These are phyloP conservation scores for Aphelenchoides avenae DNA, from an alignment of 1,140 invertebrate species.

Conservation along the genomic window DNA sequence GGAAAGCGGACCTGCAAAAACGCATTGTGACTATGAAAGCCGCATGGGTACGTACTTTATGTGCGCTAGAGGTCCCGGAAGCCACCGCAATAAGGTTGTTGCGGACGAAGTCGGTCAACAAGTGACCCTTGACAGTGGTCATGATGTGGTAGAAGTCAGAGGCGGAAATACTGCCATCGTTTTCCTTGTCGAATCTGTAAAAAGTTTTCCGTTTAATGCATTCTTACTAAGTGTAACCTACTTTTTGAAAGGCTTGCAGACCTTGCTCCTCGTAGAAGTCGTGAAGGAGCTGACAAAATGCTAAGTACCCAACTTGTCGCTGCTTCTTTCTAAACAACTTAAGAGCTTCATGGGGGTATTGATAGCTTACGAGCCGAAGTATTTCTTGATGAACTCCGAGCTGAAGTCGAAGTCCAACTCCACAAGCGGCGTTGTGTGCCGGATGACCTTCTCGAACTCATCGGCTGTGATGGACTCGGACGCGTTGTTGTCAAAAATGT, in stretches of 20 bases:
- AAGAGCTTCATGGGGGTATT: conserved; percentile 4
- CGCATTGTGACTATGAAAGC: conserved; percentile 3
- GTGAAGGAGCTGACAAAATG: conserved; percentile 96
- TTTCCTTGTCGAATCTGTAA: conserved; percentile 60
- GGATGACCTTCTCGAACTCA: conserved; percentile 69
- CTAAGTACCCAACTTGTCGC: conserved; percentile 80
- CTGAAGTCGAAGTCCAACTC: conserved; percentile 93
- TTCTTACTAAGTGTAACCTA: too few species aligned
- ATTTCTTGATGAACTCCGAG: conserved; percentile 86
- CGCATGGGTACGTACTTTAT: conserved; percentile 45
- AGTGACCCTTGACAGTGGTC: conserved; percentile 85
- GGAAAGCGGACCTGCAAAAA: conserved; percentile 78
- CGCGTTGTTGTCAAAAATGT: conserved; percentile 95
- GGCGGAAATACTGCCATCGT: conserved; percentile 62
- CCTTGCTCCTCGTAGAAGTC: conserved; percentile 99
- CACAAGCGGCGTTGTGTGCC: conserved; percentile 82
- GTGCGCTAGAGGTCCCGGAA: conserved; percentile 38
- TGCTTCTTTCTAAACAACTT: conserved; percentile 72
- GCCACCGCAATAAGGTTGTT: conserved; percentile 71
- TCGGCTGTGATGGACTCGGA: conserved; percentile 90
- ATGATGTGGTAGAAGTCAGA: conserved; percentile 93
- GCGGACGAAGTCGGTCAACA: conserved; percentile 84
- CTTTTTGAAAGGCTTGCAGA: conserved; percentile 91
- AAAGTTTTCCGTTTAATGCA: too few species aligned
- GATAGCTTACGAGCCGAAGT: conserved; percentile 72